Evolutionary conservation across 2,888 invertebrate genomes (phyloP).

Genomic region (Agrotis clavis): DNA sequence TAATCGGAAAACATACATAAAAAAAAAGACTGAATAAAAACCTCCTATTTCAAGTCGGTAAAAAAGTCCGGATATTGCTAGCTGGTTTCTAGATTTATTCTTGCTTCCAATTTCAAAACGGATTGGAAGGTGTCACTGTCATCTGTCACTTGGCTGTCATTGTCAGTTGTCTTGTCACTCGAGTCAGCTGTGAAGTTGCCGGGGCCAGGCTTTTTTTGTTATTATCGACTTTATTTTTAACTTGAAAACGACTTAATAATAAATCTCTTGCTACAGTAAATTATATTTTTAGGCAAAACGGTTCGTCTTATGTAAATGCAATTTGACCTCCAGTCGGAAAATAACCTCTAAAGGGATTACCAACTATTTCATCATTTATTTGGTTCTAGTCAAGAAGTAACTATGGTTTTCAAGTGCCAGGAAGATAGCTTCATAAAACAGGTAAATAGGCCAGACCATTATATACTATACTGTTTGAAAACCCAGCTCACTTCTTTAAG

Average conservation of each 20-base stretch:
- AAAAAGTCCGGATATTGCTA: too few species aligned
- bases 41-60: too few species aligned
- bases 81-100: too few species aligned
- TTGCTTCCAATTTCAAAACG: constrained; percentile 2
- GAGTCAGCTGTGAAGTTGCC: constrained; percentile 3
- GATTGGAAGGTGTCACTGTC: background rate
- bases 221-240: constrained; percentile 30
- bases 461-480: background rate
- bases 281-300: constrained; percentile 14
- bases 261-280: background rate
- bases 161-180: too few species aligned
- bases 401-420: constrained; percentile 94
- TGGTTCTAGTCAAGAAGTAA: constrained; percentile 38
- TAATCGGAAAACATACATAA: too few species aligned
- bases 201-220: background rate
- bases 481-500: background rate
- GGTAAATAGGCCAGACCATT: constrained; percentile 80
- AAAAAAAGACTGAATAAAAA: too few species aligned
- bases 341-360: constrained; percentile 1
- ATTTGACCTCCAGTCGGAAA: background rate
- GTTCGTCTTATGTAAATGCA: background rate
- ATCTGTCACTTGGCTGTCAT: constrained; percentile 8
- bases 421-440: constrained; percentile 93
- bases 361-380: constrained; percentile 30
- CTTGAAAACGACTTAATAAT: constrained; percentile 19